Evolutionary conservation across 2,888 invertebrate species (phyloP), one percentile per base, ranked within the genome.

Genomic region (Pterobdella sp.): DNA sequence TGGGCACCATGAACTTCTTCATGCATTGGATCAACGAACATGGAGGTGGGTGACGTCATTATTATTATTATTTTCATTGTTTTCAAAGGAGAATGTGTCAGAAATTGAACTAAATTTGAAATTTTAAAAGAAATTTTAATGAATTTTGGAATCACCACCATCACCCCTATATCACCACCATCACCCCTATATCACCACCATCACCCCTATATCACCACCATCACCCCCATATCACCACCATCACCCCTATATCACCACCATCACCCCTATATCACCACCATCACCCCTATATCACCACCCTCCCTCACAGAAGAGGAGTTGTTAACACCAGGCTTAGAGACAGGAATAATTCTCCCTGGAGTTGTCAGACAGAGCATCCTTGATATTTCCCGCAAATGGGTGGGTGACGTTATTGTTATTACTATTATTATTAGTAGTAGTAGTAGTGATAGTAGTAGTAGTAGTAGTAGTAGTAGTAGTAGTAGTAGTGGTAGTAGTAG

Each of bases 1-100:
- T 93, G 66, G 98, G 98, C 72, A 92, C 96, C 22, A 98, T 98
- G 98, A 98, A 98, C 83, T 89, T 98, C 72, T 96, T 97, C 83
- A 87, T 94, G 82, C 89, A 91, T 80, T 90, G 89, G 85, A 87
- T 90, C 77, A 92, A 96, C 81, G 90, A 93, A 72, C 86, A 91
- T 81, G 96, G 95, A 88, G 92, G 94, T 94, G 84, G 84, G 84
- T 34, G 32, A 31, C 18, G 10, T 7, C 2, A 34, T 18, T 36
- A 37, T 22, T 29, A 2, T 49, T 29, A 31, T 29, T 22, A n/a
- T 29, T 2, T 34, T 26, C 26, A 67, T 36, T 67, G 36, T 67
- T 36, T 67, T 36, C 0, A 18, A 18, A 35, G 26, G 63, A 7
- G 18, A 14, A 14, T 14, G 7, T 14, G 10, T 42, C 18, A 7